Evolutionary conservation across 2,113 vertebrate genomes (phyloP), one percentile per base, ranked within the genome.

Genomic region (Caracal caracal): DNA sequence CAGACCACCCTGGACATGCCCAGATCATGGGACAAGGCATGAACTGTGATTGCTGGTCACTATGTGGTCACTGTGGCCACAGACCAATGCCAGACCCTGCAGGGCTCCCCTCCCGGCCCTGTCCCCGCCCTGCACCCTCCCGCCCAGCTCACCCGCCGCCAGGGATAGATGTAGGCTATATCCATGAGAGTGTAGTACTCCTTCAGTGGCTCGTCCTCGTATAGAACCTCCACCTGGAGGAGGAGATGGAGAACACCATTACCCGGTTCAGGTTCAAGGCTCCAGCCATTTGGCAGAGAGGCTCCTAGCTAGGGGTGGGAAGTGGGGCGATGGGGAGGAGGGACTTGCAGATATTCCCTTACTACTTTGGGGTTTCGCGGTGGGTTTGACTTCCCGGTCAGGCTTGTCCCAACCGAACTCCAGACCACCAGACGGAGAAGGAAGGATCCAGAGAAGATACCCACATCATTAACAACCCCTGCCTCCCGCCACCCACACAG

Each of bases 161-260:
- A 99, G 91, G 99, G 99, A 26, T 99, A 99, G 97, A 99, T 99
- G 97, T 99, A 99, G 75, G 99, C 99, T 0, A 99, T 99, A 86
- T 99, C 99, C 99, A 99, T 99, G 97, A 99, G 99, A 43, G 99
- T 99, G 98, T 99, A 99, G 97, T 99, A 99, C 75, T 99, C 99
- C 98, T 99, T 99, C 96, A 99, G 97, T 0, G 99, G 99, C 89
- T 99, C 99, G 0, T 99, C 99, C 92, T 99, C 99, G 0, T 99
- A 99, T 71, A 99, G 98, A 37, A 99, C 99, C 96, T 99, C 99
- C 97, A 99, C 99, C 99, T 99, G 98, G 11, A 88, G 86, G 26
- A 20, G 35, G n/a, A 33, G n/a, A n/a, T 6, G 5, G 3, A 5
- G 4, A 71, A 28, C 10, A 8, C 40, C 24, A 10, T 30, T 87